Evolutionary conservation across 2,113 vertebrate genomes (phyloP).

Genomic region (Propithecus coquereli): DNA sequence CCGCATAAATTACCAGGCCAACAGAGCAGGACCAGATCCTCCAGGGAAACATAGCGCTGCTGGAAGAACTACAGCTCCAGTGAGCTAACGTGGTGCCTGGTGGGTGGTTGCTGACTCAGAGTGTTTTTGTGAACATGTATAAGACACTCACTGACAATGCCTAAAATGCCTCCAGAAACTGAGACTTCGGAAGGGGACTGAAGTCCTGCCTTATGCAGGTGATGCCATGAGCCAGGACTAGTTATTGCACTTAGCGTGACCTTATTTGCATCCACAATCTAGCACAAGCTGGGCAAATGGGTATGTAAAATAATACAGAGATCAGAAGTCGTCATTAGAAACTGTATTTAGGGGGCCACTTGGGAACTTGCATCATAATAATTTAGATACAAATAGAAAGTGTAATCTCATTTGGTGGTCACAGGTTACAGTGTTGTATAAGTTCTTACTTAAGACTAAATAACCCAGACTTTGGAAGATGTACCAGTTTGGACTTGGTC

Average conservation of each 20-base stretch:
- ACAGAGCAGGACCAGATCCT: not conserved
- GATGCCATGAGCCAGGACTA: not conserved
- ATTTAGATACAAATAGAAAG: not conserved
- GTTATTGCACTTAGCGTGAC: not conserved
- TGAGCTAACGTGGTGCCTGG: not conserved
- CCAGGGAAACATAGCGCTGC: not conserved
- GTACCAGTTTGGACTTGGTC: not conserved
- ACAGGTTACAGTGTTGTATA: not conserved
- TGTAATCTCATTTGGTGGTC: not conserved
- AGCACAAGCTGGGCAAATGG: not conserved
- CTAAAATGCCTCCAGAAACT: not conserved
- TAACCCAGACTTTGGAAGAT: not conserved
- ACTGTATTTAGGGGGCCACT: not conserved
- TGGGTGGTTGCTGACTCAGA: not conserved
- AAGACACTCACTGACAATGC: not conserved
- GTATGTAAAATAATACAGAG: not conserved
- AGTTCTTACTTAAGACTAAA: conserved; percentile 8
- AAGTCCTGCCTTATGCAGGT: not conserved
- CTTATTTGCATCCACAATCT: not conserved
- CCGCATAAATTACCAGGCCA: not conserved
- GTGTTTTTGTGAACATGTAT: not conserved
- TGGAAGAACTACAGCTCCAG: not conserved
- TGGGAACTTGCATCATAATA: not conserved
- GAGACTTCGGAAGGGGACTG: not conserved
- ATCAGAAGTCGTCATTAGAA: not conserved